Base-by-base conservation (phyloP, 2,888 invertebrate genomes). In the Augochlorella aurata region DNA sequence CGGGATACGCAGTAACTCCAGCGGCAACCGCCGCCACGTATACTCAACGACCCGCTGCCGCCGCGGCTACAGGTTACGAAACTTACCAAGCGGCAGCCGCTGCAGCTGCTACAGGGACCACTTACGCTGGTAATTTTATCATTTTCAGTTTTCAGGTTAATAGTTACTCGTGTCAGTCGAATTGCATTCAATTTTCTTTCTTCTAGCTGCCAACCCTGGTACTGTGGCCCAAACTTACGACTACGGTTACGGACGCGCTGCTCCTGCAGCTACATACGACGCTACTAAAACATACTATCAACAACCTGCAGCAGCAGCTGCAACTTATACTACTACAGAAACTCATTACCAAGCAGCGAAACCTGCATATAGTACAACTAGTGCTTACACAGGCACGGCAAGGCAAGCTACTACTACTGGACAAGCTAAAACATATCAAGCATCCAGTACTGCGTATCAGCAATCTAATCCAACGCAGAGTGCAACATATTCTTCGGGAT, bases 281-380 rank as follows among this genome's bases (percentile, higher is more conserved):
- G 96, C 97, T 18, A 96, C 97, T 90, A 97, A 97, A 94, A 96
- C 97, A 2, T 97, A 96, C 83, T 97, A 97, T 94, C 97, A 97
- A 93, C 97, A 97, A 94, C 96, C 97, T 88, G 96, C 97, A n/a
- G 95, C 96, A 67, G 95, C 96, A 61, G 94, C 95, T n/a, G 95
- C 95, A 0, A 94, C 95, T 76, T 96, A 96, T 92, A 96, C 96
- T 12, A 95, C 95, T 49, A 94, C 96, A 21, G 96, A 96, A 74
- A 95, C 95, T 54, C 95, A 95, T 69, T 95, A 95, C 90, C 95
- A 95, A 70, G 95, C 95, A 86, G 95, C 96, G 69, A 96, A 96
- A 90, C 96, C 96, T 9, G 95, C 96, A 0, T 96, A 96, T 90
- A 96, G 96, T 90, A 96, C 96, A 14, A 96, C 96, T 14, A 95